phyloP scores from a whole-genome alignment of 1,140 invertebrate species.

The Drusus annulatus region DNA sequence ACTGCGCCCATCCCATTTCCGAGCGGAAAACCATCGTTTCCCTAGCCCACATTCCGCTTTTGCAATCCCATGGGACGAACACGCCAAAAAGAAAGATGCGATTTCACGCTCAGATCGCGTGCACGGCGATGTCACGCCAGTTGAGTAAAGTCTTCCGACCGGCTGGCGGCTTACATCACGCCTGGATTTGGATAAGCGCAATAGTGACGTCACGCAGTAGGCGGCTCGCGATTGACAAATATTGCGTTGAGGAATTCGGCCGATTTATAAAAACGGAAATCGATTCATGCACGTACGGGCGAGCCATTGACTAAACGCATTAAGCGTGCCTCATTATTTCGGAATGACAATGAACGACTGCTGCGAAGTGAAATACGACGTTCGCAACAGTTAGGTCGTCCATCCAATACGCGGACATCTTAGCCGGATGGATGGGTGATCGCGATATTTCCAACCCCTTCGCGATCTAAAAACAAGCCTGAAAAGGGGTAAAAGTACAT shows the following conservation, averaged over 20 bases:
- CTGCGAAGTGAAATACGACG: not conserved
- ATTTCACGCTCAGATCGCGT: constrained; percentile 65
- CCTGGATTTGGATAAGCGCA: constrained; percentile 65
- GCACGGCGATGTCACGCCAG: constrained; percentile 59
- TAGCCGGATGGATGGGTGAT: no score
- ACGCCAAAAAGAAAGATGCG: constrained; percentile 44
- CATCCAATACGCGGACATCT: no score
- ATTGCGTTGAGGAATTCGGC: constrained; percentile 40
- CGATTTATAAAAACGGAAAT: constrained; percentile 36
- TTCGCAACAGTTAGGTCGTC: not conserved
- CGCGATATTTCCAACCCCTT: no score
- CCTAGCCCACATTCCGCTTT: not conserved
- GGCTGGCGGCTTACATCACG: constrained; percentile 68
- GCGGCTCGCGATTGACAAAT: constrained; percentile 52
- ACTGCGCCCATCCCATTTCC: constrained; percentile 17
- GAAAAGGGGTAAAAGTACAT: not conserved
- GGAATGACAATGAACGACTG: constrained; percentile 19
- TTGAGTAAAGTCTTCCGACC: constrained; percentile 31
- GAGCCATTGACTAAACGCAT: constrained; percentile 24
- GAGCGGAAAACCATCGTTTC: not conserved
- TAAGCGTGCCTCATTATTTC: not conserved
- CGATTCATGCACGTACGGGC: not conserved
- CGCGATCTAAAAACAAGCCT: not conserved
- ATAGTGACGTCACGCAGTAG: constrained; percentile 67
- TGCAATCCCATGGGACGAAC: not conserved